A percentile compares a stretch with the other conserved stretches of the same genome.
Conservation (phyloP, 2,113 vertebrate species). For the Laticauda laticaudata region DNA sequence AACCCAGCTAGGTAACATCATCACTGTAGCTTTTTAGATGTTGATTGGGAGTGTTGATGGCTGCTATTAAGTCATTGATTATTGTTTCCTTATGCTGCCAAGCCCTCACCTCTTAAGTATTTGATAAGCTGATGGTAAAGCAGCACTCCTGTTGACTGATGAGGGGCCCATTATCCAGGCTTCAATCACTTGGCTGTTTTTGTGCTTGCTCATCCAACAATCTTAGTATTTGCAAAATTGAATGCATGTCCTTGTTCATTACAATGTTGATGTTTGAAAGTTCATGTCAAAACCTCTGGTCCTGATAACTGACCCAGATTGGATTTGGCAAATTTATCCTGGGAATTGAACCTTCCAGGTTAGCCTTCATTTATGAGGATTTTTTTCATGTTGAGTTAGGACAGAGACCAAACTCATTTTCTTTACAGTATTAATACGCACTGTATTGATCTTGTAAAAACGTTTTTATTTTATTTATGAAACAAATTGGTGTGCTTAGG, state of each 20-base stretch:
- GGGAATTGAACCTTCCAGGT: too few relatives aligned
- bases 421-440: not conserved
- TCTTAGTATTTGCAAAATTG: not conserved
- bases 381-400: not conserved
- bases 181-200: not conserved
- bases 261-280: not conserved
- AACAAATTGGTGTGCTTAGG: not conserved
- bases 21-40: not conserved
- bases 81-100: not conserved
- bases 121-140: not conserved
- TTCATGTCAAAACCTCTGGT: not conserved
- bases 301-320: not conserved
- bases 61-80: not conserved
- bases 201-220: not conserved
- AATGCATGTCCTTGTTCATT: not conserved
- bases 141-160: not conserved
- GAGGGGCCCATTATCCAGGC: not conserved
- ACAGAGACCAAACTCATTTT: not conserved
- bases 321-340: not conserved
- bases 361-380: not conserved
- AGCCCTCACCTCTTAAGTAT: not conserved
- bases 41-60: not conserved
- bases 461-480: not conserved
- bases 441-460: not conserved
- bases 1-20: not conserved